These are phyloP conservation scores for Agelas oroides DNA, from an alignment of 37 sponge, comb jelly and placozoan genomes.

Conservation along the genomic window DNA sequence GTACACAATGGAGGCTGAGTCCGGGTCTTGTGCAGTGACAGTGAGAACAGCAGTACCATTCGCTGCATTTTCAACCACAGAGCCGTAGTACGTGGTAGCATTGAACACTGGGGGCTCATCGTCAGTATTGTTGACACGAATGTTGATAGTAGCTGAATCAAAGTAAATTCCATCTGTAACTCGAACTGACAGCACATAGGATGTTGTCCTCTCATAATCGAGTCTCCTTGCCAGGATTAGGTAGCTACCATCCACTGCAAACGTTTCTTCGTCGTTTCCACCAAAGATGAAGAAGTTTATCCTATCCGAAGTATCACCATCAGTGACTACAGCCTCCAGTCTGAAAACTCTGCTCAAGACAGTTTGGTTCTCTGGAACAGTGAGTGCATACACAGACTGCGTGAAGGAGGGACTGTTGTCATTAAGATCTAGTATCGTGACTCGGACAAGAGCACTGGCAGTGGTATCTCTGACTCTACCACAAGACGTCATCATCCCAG, in stretches of 20 bases:
- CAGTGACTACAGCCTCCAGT: conserved; percentile 18
- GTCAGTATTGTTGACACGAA: conserved; percentile 49
- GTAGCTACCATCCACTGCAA: conserved; percentile 8
- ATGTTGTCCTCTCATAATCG: conserved; percentile 42
- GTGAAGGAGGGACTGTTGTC: conserved; percentile 47
- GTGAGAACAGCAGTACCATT: conserved; percentile 29
- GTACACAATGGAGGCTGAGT: conserved; percentile 42
- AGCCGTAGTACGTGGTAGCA: background rate
- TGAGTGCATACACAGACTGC: background rate
- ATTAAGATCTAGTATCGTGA: conserved; percentile 39
- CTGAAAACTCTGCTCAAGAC: conserved; percentile 1
- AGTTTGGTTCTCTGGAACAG: conserved; percentile 19
- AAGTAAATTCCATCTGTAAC: conserved; percentile 49
- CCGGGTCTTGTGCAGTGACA: conserved; percentile 35
- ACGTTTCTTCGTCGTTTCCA: conserved; percentile 40
- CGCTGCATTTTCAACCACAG: conserved; percentile 38
- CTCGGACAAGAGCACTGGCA: background rate
- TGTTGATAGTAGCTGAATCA: conserved; percentile 10
- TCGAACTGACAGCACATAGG: conserved; percentile 27
- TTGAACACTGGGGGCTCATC: conserved; percentile 61
- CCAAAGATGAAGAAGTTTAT: conserved; percentile 28
- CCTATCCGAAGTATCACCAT: conserved; percentile 5
- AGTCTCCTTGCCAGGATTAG: conserved; percentile 27
- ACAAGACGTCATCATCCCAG: background rate
- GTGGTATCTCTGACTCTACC: background rate